Conservation (phyloP, 2,113 vertebrate species). For the Phylloscopus trochilus region DNA sequence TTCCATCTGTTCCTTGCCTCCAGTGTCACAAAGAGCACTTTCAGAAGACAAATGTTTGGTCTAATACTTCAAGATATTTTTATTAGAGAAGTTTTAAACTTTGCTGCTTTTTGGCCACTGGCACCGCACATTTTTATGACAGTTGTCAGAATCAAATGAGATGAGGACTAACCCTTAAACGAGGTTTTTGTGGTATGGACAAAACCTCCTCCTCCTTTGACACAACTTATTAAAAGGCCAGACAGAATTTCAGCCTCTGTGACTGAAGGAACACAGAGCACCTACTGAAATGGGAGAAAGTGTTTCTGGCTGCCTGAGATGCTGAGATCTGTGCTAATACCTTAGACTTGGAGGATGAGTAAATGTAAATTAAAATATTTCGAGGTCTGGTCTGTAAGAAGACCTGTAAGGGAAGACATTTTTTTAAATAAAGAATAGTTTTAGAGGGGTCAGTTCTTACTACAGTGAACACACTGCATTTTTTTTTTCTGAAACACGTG, state of each 20-base stretch:
- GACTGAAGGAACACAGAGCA: conserved; percentile 16
- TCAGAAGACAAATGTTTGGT: not conserved
- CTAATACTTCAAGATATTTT: not conserved
- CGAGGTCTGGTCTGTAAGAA: not conserved
- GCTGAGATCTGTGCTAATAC: not conserved
- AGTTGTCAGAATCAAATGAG: not conserved
- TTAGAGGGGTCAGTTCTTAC: not conserved
- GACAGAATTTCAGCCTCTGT: not conserved
- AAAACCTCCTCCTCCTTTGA: not conserved
- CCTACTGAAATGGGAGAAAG: not conserved
- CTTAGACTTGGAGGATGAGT: not conserved
- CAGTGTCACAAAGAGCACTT: not conserved
- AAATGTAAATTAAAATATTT: not conserved
- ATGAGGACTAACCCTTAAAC: not conserved
- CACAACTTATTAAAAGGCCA: not conserved
- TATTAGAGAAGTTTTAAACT: not conserved
- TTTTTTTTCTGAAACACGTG: not conserved
- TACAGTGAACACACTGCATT: not conserved
- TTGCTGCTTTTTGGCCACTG: not conserved
- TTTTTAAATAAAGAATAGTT: not conserved
- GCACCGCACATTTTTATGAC: not conserved
- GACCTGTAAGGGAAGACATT: not conserved
- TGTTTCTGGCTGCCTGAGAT: not conserved
- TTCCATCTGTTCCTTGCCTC: not conserved
- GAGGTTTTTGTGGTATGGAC: not conserved